Base-by-base conservation (phyloP, 2,888 invertebrate species). In the Sinohyriopsis cumingii region DNA sequence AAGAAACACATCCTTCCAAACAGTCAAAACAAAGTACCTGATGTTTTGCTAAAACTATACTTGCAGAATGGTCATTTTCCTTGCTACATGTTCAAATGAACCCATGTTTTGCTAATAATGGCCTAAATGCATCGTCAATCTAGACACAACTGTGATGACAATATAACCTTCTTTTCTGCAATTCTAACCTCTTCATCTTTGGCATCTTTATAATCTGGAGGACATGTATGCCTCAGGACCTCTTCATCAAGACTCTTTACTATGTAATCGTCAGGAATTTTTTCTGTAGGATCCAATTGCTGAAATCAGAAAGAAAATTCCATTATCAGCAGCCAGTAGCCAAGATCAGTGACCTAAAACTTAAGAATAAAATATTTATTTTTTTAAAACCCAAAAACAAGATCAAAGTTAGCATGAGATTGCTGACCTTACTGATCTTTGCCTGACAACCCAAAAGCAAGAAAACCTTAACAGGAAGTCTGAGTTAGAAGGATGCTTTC, bases 191-290 rank as follows among this genome's bases (percentile, higher is more conserved):
- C 96, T 82, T 96, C 94, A 74, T 95, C 94, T 75, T 92, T 92
- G 19, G 92, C 86, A 64, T 86, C 71, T 61, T 72, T 76, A 28
- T 85, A 78, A 55, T 94, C 92, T 3, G 91, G 88, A 0, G 97
- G 96, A 84, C 96, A 95, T 67, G 92, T 90, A 20, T 92, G 84
- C 59, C 90, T 86, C 60, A 94, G 86, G 24, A 96, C 93, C 53
- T 94, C 93, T 76, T 92, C 92, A 88, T 95, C 95, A 77, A 92
- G 91, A 59, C 94, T 94, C 12, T 92, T 92, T 59, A 95, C 94
- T 68, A 96, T 89, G 94, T 95, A 95, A 73, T 97, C 95, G 85
- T 95, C 93, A 90, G 84, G 93, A 92, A 75, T 92, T 7, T 84
- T 83, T 54, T 88, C 86, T 56, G 92, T 75, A 89, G 91, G 84